Evolutionary conservation across 2,888 invertebrate genomes (phyloP).

Genomic region (Ophion slaviceki): DNA sequence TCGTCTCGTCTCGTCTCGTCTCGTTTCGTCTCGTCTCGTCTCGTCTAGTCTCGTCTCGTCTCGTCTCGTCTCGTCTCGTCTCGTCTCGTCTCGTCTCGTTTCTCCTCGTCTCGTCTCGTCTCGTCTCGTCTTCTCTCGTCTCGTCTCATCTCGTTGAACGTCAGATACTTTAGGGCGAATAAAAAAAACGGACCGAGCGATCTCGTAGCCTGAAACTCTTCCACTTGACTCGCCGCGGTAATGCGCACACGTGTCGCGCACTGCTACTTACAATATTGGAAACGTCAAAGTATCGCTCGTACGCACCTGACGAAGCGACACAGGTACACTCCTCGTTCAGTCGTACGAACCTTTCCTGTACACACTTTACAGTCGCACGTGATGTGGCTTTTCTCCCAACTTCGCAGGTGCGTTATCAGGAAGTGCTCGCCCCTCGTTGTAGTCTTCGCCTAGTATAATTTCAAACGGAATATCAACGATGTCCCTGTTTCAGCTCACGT

Average conservation of each 20-base stretch:
- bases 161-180: too few species aligned
- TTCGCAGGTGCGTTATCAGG: slow-evolving; percentile 55
- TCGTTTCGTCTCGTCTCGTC: too few species aligned
- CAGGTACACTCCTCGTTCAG: neutral
- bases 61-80: too few species aligned
- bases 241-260: slow-evolving; percentile 13
- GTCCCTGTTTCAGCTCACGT: slow-evolving; percentile 14
- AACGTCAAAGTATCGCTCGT: neutral
- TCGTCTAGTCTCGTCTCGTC: too few species aligned
- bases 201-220: too few species aligned
- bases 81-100: too few species aligned
- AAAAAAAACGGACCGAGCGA: too few species aligned
- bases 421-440: slow-evolving; percentile 22
- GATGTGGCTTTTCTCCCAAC: neutral
- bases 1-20: too few species aligned
- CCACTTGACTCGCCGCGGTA: neutral
- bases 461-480: slow-evolving; percentile 8
- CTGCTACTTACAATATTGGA: neutral
- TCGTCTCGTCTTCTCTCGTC: too few species aligned
- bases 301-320: slow-evolving; percentile 28
- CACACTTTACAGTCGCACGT: slow-evolving; percentile 42
- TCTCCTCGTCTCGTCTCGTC: too few species aligned
- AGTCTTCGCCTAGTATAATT: slow-evolving; percentile 14
- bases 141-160: too few species aligned
- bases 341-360: neutral